Evolutionary conservation across 2,113 vertebrate genomes (phyloP), one percentile per base, ranked within the genome.

Genomic region (Enhydra lutris): DNA sequence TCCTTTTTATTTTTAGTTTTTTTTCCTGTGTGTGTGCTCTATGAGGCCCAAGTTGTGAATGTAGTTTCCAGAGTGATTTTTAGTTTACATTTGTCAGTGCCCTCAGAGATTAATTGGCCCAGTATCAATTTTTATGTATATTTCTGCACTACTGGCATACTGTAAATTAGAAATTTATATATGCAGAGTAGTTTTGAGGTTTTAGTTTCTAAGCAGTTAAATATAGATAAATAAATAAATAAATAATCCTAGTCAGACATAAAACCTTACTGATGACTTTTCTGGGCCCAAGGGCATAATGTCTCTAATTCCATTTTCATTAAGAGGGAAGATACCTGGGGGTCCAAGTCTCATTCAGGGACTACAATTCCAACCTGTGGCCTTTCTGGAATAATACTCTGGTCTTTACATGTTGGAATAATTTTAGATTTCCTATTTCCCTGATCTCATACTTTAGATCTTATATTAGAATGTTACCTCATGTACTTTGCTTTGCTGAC

Each of bases 281-380:
- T 42, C 6, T 29, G 47, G 8, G 59, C 39, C 59, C 13, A 12
- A 45, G 12, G 0, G 1, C 86, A 17, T 65, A 61, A 45, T 59
- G 81, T 94, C 39, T 92, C 10, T 74, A 80, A 74, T 52, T 90
- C 20, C 45, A 7, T 90, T 93, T 92, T 97, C 18, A 86, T 74
- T 20, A 82, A 23, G 12, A 61, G 2, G 11, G 10, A 85, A 67
- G 17, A 59, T 81, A 67, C 96, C 39, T 6, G 2, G 52, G n/a
- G 20, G 36, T 42, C 52, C 14, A 61, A 74, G n/a, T 85, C 29
- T 93, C 31, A 61, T 29, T 92, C 29, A 52, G 26, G 3, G 26
- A 36, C 39, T 76, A 63, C 0, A 63, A 0, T 29, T 89, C 5
- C 14, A 86, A 76, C 7, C 7, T 52, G 13, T 71, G 26, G 6